Percentiles rank a stretch among this genome's conserved stretches.
Conservation (phyloP, 2,113 vertebrate genomes). For the Leptocoma aspasia region DNA sequence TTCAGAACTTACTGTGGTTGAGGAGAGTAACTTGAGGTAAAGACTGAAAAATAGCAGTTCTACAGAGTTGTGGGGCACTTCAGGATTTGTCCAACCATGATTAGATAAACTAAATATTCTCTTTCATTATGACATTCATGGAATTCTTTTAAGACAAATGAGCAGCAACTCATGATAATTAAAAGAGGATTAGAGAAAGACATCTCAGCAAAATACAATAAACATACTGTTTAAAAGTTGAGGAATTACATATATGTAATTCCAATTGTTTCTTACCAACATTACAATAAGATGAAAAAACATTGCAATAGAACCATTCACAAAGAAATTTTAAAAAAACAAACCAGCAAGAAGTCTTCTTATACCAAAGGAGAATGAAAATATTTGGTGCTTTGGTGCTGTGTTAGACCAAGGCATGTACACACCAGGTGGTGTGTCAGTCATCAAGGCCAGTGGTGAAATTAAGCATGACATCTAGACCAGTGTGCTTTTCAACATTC, state of each 20-base stretch:
- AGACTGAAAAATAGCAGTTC: background rate
- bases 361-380: background rate
- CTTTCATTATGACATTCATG: background rate
- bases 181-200: background rate
- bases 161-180: background rate
- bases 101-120: background rate
- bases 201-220: background rate
- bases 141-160: background rate
- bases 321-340: background rate
- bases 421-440: background rate
- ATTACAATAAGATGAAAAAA: background rate
- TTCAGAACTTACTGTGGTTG: background rate
- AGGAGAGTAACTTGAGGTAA: background rate
- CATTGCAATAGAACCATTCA: background rate
- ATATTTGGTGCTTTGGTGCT: background rate
- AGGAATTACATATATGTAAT: background rate
- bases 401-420: background rate
- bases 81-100: background rate
- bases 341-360: background rate
- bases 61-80: background rate
- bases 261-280: background rate
- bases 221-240: background rate
- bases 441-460: background rate
- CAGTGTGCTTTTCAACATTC: background rate
- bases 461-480: background rate